Percentiles rank a stretch among this genome's conserved stretches.
These are phyloP conservation scores for Pontoporia blainvillei DNA, from an alignment of 2,113 vertebrate genomes.

Conservation along the genomic window DNA sequence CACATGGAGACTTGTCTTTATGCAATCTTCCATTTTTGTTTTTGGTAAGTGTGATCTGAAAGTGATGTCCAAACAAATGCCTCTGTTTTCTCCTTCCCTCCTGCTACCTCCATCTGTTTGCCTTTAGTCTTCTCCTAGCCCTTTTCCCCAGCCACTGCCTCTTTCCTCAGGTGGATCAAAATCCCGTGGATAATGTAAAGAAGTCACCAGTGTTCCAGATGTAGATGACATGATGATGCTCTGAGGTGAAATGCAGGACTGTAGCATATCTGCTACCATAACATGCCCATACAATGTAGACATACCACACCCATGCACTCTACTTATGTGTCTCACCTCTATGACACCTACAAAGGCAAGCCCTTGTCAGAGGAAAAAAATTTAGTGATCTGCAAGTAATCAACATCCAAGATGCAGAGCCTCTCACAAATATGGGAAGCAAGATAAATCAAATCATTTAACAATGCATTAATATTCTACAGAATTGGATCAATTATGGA, in stretches of 20 bases:
- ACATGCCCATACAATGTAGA: neutral
- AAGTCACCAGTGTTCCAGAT: neutral
- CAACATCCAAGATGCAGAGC: neutral
- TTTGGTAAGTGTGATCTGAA: neutral
- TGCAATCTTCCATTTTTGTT: neutral
- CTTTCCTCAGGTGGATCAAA: neutral
- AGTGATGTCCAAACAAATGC: neutral
- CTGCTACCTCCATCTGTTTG: neutral
- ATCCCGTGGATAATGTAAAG: neutral
- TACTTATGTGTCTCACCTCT: neutral
- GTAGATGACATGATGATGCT: neutral
- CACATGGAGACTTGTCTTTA: neutral
- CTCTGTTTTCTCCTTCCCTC: neutral
- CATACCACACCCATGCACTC: neutral
- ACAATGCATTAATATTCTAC: constrained; percentile 8
- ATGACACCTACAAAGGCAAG: neutral
- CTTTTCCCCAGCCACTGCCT: neutral
- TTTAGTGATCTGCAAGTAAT: neutral
- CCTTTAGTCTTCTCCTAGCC: neutral
- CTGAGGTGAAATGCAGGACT: neutral
- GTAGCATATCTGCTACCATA: neutral
- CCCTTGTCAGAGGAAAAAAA: neutral
- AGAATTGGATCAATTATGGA: neutral
- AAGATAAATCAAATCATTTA: constrained; percentile 19
- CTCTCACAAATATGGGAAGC: neutral